Evolutionary conservation across 2,113 vertebrate species (phyloP), one percentile per base, ranked within the genome.

Genomic region (Ia io): DNA sequence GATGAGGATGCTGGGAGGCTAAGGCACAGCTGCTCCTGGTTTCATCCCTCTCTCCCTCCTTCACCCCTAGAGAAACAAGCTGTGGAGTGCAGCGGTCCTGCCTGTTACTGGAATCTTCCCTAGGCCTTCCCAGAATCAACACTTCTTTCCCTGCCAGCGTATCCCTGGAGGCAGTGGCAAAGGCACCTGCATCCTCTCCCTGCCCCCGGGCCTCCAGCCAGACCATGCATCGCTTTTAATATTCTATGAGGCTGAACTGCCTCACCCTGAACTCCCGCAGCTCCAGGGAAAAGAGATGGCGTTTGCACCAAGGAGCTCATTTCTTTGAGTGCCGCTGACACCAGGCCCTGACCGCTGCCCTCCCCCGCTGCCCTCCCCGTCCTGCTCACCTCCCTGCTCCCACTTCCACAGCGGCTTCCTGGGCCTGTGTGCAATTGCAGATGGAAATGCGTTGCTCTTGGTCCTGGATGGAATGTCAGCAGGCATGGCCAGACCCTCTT

Each of bases 191-290:
- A 23, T 49, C 25, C 44, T 28, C 35, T 79, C 30, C 83, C n/a
- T 44, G 25, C 13, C 35, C 10, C 37, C 6, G 12, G 30, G 16
- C 84, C 32, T 91, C 69, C 22, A 14, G 28, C 12, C 17, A 35
- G 37, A 37, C 37, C 88, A 87, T 91, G 70, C 91, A 91, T 91
- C 91, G 79, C 56, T 92, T 90, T 96, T 95, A 96, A 94, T 94
- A 94, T 96, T 97, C 93, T 89, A 97, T 97, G 84, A 97, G 89
- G 76, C 91, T 88, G 93, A 95, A 90, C 85, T 92, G 96, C 88
- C 88, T 95, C 76, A 67, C 40, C 30, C 63, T 11, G 84, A 92
- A 67, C 88, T n/a, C 47, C 74, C 69, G 67, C 56, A 6, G 44
- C 74, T 94, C 76, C 22, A 16, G 89, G 84, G 89, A 71, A 76